These are phyloP conservation scores for Hoplias malabaricus DNA, from an alignment of 2,113 vertebrate species.

Conservation along the genomic window DNA sequence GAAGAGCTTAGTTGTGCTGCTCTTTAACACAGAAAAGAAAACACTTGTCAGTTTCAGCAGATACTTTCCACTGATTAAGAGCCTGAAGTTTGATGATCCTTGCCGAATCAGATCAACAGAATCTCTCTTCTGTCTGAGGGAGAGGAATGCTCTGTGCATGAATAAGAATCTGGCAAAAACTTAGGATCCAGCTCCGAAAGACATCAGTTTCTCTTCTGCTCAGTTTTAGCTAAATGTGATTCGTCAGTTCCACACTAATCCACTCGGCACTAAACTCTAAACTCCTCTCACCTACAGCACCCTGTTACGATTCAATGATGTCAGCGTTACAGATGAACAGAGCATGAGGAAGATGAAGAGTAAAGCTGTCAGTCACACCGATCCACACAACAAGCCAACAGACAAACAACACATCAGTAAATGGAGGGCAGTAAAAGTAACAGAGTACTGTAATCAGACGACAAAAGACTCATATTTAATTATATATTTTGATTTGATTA, in stretches of 20 bases:
- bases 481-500: no score
- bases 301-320: conserved; percentile 57
- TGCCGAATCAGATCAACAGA: not conserved
- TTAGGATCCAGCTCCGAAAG: conserved; percentile 10
- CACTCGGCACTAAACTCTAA: conserved; percentile 57
- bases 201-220: conserved; percentile 27
- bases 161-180: conserved; percentile 5
- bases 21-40: not conserved
- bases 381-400: conserved; percentile 33
- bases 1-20: not conserved
- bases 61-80: not conserved
- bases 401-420: no score
- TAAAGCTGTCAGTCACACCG: conserved; percentile 53
- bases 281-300: conserved; percentile 52
- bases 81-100: not conserved
- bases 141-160: not conserved
- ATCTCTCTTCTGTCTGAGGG: conserved; percentile 10
- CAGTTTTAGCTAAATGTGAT: conserved; percentile 53
- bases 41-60: not conserved
- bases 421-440: no score
- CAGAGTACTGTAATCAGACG: no score
- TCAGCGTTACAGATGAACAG: conserved; percentile 61
- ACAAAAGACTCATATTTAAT: no score
- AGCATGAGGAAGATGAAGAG: conserved; percentile 48
- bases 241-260: conserved; percentile 57